These are phyloP conservation scores for Noctilio leporinus DNA, from an alignment of 2,113 vertebrate species.

Conservation along the genomic window DNA sequence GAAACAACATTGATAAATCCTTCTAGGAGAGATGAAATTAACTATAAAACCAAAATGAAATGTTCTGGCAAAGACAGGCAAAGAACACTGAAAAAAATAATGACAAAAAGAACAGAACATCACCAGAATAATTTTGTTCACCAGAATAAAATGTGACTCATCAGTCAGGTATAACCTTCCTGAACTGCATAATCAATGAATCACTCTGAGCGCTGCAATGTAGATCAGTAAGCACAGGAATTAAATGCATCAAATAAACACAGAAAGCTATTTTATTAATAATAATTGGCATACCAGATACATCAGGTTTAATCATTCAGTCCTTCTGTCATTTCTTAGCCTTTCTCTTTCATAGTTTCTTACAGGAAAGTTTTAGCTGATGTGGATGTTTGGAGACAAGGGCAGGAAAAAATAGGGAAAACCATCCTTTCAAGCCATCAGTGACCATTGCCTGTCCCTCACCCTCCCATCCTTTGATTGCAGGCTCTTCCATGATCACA, in stretches of 20 bases:
- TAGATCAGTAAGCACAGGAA: not conserved
- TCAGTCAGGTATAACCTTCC: not conserved
- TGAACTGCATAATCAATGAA: not conserved
- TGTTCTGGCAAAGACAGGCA: not conserved
- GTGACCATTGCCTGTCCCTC: not conserved
- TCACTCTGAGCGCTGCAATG: not conserved
- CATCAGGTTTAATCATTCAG: not conserved
- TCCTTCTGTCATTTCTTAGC: not conserved
- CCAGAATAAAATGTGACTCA: not conserved
- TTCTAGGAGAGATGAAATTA: not conserved
- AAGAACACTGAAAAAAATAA: not conserved
- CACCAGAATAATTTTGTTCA: not conserved
- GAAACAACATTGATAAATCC: not conserved
- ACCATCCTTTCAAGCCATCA: not conserved
- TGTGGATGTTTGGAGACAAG: not conserved
- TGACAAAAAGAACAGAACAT: not conserved
- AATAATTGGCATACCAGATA: not conserved
- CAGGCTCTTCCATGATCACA: not conserved
- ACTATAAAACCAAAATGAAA: not conserved
- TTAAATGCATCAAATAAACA: not conserved
- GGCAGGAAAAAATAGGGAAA: not conserved
- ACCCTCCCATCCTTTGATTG: not conserved
- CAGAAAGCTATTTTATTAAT: not conserved
- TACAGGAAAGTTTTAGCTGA: not conserved
- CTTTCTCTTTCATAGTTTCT: not conserved